Conservation (phyloP, 2,888 invertebrate genomes). For the Meiosimyza platycephala region DNA sequence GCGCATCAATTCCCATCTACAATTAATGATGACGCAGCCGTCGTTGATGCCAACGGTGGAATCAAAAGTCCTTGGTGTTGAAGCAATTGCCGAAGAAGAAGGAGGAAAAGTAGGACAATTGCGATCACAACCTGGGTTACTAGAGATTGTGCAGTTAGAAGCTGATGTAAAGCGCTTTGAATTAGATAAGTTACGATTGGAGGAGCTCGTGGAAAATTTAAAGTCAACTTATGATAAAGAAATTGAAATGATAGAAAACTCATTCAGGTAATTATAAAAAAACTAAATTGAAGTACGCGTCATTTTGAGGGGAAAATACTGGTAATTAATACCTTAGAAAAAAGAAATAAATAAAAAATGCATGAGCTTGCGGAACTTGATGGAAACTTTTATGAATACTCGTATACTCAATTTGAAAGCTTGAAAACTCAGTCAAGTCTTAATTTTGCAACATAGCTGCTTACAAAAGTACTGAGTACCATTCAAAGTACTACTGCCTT, state of each 20-base stretch:
- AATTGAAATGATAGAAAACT: slow-evolving; percentile 64
- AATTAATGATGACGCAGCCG: slow-evolving; percentile 64
- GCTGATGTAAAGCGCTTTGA: slow-evolving; percentile 61
- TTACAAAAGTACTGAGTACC: too few species aligned
- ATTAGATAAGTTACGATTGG: slow-evolving; percentile 64
- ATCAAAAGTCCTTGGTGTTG: background rate
- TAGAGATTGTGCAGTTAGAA: slow-evolving; percentile 55
- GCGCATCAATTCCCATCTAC: slow-evolving; percentile 64
- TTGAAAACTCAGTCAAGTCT: too few species aligned
- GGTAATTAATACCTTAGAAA: background rate
- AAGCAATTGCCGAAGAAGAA: background rate
- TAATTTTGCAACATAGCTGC: too few species aligned
- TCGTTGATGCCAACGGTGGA: slow-evolving; percentile 12
- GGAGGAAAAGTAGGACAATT: background rate
- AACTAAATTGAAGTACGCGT: background rate
- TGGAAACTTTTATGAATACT: background rate
- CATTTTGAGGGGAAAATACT: background rate
- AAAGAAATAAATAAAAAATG: background rate
- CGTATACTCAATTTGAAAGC: too few species aligned
- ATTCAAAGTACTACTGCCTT: too few species aligned
- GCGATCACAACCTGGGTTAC: background rate
- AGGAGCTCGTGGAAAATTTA: slow-evolving; percentile 64
- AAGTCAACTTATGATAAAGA: slow-evolving; percentile 66
- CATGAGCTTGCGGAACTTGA: background rate
- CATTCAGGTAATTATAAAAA: slow-evolving; percentile 60